Percentiles rank a stretch among this genome's conserved stretches.
Evolutionary conservation across 1,140 invertebrate species (phyloP).

Genomic region (Drosophila mauritiana): DNA sequence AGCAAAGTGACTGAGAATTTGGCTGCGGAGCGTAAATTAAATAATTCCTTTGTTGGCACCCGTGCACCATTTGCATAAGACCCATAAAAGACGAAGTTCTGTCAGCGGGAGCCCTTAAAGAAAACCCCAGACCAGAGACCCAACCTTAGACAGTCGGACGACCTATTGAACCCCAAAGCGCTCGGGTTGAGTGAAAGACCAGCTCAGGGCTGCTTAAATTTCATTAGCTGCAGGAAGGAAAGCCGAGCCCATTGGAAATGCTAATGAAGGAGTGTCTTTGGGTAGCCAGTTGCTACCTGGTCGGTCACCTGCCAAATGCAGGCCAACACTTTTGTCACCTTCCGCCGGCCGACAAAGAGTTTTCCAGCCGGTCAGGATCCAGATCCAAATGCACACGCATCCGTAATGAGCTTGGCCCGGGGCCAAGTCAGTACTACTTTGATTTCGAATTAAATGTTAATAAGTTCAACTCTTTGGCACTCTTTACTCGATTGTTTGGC

Average conservation of each 20-base stretch:
- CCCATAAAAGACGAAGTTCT: constrained; percentile 52
- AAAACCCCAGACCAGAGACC: constrained; percentile 37
- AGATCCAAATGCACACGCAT: constrained; percentile 41
- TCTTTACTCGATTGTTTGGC: background rate
- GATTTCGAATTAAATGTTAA: constrained; percentile 81
- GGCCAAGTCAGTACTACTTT: constrained; percentile 52
- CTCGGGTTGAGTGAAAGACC: background rate
- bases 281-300: constrained; percentile 37
- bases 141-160: constrained; percentile 56
- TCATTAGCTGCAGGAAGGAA: constrained; percentile 49
- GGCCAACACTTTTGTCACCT: constrained; percentile 53
- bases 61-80: constrained; percentile 66
- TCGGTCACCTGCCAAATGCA: constrained; percentile 68
- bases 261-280: constrained; percentile 56
- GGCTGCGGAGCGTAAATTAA: constrained; percentile 67
- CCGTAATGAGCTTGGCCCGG: constrained; percentile 53
- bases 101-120: constrained; percentile 49
- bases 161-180: constrained; percentile 59
- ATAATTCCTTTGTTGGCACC: constrained; percentile 72
- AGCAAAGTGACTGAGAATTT: constrained; percentile 42
- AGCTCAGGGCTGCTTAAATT: constrained; percentile 59
- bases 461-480: constrained; percentile 67
- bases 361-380: constrained; percentile 26
- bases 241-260: constrained; percentile 47
- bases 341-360: constrained; percentile 29